These are phyloP conservation scores for Dasyurus viverrinus DNA, from an alignment of 2,113 vertebrate genomes.

Conservation along the genomic window DNA sequence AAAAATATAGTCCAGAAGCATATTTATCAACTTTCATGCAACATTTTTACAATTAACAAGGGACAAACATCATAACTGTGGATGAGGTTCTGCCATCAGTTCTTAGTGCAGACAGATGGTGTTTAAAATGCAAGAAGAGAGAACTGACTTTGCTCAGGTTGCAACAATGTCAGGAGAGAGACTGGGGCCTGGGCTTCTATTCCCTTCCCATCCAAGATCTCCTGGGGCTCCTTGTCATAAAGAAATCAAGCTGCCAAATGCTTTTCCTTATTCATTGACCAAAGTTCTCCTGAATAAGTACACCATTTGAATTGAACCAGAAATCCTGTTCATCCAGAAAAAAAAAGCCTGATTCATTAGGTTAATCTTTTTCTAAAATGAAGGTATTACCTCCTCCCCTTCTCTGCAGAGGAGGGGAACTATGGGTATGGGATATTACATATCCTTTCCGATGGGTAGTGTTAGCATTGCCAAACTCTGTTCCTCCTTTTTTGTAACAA, in stretches of 20 bases:
- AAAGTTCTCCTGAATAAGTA: not conserved
- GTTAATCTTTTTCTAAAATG: not conserved
- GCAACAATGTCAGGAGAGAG: slow-evolving; percentile 68
- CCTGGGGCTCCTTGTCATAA: not conserved
- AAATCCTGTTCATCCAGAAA: not conserved
- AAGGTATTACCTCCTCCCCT: not conserved
- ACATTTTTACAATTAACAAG: slow-evolving; percentile 70
- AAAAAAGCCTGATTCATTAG: not conserved
- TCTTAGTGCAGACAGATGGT: slow-evolving; percentile 68
- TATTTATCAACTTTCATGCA: slow-evolving; percentile 67
- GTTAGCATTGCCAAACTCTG: not conserved
- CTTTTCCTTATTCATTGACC: not conserved
- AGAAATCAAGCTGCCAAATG: not conserved
- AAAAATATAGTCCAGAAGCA: not conserved
- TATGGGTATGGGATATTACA: not conserved
- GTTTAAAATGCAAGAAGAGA: slow-evolving; percentile 63
- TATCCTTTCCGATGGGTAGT: not conserved
- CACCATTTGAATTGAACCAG: not conserved
- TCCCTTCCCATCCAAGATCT: not conserved
- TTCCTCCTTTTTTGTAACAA: not conserved
- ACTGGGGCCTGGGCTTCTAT: not conserved
- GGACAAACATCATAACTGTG: slow-evolving; percentile 66
- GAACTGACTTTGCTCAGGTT: slow-evolving; percentile 62
- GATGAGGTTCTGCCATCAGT: slow-evolving; percentile 50
- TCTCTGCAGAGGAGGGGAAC: not conserved